Percentiles rank a stretch among this genome's conserved stretches.
phyloP scores from a whole-genome alignment of 2,888 invertebrate species.

The Brachypalpus laphriformis region DNA sequence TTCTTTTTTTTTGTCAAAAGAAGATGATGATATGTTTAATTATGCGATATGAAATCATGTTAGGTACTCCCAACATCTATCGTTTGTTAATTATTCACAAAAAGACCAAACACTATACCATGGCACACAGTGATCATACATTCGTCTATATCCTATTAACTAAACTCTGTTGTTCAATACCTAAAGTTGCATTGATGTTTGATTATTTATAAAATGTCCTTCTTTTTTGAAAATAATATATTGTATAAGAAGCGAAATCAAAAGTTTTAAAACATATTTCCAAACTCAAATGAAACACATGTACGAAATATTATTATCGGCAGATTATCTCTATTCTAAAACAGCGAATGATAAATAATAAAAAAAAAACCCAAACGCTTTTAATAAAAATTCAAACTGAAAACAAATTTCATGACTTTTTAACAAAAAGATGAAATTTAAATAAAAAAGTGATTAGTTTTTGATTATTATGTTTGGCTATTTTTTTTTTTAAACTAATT shows the following conservation, averaged over 20 bases:
- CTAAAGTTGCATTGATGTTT: conserved; percentile 8
- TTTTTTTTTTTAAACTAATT: conserved; percentile 33
- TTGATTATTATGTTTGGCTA: conserved; percentile 1
- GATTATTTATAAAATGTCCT: conserved; percentile 21
- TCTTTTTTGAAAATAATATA: conserved; percentile 5
- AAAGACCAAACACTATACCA: not conserved
- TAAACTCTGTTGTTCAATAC: conserved; percentile 11
- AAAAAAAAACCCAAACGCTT: conserved; percentile 24
- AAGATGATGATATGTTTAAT: too few species aligned
- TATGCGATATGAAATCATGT: too few species aligned
- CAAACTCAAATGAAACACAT: conserved; percentile 45
- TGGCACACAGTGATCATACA: conserved; percentile 32
- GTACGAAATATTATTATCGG: conserved; percentile 38
- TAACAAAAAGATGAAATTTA: not conserved
- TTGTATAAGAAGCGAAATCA: conserved; percentile 41
- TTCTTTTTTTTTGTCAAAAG: too few species aligned
- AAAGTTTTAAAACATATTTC: conserved; percentile 26
- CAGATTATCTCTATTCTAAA: conserved; percentile 51
- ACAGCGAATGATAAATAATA: conserved; percentile 39
- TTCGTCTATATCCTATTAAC: not conserved
- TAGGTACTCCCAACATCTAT: too few species aligned
- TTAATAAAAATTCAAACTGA: conserved; percentile 7
- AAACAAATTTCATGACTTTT: conserved; percentile 8
- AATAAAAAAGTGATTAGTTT: conserved; percentile 31
- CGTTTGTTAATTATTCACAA: not conserved